phyloP scores from a whole-genome alignment of 2,113 vertebrate genomes.

The Reinhardtius hippoglossoides region DNA sequence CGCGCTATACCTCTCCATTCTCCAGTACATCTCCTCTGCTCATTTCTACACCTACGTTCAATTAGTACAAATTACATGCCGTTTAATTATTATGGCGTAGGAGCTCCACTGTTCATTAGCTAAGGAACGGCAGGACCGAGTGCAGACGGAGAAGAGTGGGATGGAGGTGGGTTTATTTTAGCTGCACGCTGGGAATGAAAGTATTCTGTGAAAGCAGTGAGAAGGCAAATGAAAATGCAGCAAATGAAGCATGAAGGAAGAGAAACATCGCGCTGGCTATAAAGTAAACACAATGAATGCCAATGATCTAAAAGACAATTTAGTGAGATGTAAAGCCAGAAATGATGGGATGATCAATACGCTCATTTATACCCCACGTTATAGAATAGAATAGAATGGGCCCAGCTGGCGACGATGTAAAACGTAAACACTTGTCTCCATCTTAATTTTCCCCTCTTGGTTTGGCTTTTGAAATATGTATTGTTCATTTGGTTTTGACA shows the following conservation, averaged over 20 bases:
- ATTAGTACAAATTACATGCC: constrained; percentile 67
- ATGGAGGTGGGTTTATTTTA: neutral
- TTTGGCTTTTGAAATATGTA: constrained; percentile 51
- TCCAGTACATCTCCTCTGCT: constrained; percentile 46
- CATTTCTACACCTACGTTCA: constrained; percentile 56
- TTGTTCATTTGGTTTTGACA: constrained; percentile 53
- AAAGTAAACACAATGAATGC: constrained; percentile 53
- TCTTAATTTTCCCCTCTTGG: constrained; percentile 13
- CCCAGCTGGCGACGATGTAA: neutral
- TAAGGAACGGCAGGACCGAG: constrained; percentile 48
- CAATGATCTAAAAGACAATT: constrained; percentile 38
- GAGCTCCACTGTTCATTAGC: constrained; percentile 67
- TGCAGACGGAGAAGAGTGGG: constrained; percentile 31
- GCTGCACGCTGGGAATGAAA: constrained; percentile 13
- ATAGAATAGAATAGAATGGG: neutral
- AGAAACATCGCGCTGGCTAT: constrained; percentile 36
- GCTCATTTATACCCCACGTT: constrained; percentile 11
- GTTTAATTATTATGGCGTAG: constrained; percentile 67
- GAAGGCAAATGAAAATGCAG: constrained; percentile 56
- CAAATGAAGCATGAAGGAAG: constrained; percentile 57
- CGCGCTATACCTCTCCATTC: constrained; percentile 28
- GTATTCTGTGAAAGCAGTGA: constrained; percentile 10
- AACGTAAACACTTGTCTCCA: neutral
- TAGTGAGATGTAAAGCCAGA: constrained; percentile 34
- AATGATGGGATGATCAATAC: constrained; percentile 33